Conservation (phyloP, 2,797 vertebrate species). For the Adelosebastes latens region DNA sequence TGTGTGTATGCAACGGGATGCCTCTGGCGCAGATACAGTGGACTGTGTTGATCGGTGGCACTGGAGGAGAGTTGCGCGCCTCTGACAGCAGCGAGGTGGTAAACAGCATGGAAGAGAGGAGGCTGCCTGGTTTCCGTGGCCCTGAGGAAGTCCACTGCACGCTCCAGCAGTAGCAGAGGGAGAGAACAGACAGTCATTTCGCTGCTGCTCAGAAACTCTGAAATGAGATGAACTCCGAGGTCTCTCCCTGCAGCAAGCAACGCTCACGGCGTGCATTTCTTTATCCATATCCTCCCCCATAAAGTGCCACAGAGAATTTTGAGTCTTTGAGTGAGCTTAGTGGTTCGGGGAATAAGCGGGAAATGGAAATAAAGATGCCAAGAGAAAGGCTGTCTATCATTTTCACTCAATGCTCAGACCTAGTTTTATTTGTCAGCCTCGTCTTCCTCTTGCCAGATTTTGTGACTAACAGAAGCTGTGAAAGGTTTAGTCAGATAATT, state of each 20-base stretch:
- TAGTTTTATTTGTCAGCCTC: constrained; percentile 73
- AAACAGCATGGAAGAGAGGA: constrained; percentile 65
- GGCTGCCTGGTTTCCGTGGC: constrained; percentile 55
- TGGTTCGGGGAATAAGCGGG: constrained; percentile 56
- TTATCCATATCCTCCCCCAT: constrained; percentile 67
- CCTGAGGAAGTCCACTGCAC: constrained; percentile 61
- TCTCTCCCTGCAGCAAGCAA: constrained; percentile 65
- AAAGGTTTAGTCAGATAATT: constrained; percentile 79
- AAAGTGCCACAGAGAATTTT: constrained; percentile 69
- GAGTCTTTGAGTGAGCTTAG: constrained; percentile 70
- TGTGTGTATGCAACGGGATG: constrained; percentile 3
- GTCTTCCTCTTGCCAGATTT: constrained; percentile 51
- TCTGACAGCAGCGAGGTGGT: constrained; percentile 64
- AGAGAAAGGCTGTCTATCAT: constrained; percentile 73
- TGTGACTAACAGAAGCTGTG: constrained; percentile 64
- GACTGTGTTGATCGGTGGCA: constrained; percentile 58
- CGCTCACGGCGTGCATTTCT: constrained; percentile 60
- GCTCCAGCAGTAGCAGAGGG: constrained; percentile 53
- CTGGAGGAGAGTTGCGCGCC: constrained; percentile 44
- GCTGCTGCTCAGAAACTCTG: constrained; percentile 68
- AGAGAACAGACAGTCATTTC: constrained; percentile 63
- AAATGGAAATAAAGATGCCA: constrained; percentile 66
- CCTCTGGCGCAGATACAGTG: constrained; percentile 50
- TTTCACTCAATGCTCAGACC: constrained; percentile 65
- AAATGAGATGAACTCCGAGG: constrained; percentile 79